These are phyloP conservation scores for Lasioglossum pauxillum DNA, from an alignment of 2,888 invertebrate genomes.

Conservation along the genomic window DNA sequence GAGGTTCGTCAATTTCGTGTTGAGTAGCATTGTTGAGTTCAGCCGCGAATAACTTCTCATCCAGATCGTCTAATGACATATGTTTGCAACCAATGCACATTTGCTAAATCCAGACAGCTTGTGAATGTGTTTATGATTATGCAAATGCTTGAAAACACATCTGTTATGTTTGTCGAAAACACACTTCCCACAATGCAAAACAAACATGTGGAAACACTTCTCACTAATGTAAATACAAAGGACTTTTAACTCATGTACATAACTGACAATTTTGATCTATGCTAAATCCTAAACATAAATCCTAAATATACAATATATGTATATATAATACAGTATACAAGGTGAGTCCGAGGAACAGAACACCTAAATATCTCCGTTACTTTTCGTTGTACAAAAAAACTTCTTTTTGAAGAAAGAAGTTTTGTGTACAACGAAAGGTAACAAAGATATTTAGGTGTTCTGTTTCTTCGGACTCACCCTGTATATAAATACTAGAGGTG, in stretches of 20 bases:
- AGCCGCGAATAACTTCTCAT: constrained; percentile 81
- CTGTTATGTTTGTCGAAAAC: neutral
- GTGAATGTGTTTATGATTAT: constrained; percentile 34
- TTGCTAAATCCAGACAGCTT: constrained; percentile 46
- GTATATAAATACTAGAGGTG: too few species aligned
- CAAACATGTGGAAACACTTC: constrained; percentile 2
- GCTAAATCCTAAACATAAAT: constrained; percentile 19
- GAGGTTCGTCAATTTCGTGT: constrained; percentile 66
- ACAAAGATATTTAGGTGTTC: too few species aligned
- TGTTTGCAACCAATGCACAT: constrained; percentile 66
- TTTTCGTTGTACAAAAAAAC: too few species aligned
- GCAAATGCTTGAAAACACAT: constrained; percentile 22
- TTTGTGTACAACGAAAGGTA: too few species aligned
- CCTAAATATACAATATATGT: too few species aligned
- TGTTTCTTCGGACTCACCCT: too few species aligned
- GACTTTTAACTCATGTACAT: constrained; percentile 4
- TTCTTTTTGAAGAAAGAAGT: too few species aligned
- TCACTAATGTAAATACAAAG: constrained; percentile 2
- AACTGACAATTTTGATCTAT: constrained; percentile 15
- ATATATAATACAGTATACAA: too few species aligned
- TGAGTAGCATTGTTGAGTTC: constrained; percentile 72
- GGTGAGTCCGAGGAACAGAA: too few species aligned
- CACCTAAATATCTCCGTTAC: too few species aligned
- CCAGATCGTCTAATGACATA: constrained; percentile 83
- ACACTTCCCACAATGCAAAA: neutral